phyloP scores from a whole-genome alignment of 2,797 vertebrate genomes.

The Allobates femoralis region DNA sequence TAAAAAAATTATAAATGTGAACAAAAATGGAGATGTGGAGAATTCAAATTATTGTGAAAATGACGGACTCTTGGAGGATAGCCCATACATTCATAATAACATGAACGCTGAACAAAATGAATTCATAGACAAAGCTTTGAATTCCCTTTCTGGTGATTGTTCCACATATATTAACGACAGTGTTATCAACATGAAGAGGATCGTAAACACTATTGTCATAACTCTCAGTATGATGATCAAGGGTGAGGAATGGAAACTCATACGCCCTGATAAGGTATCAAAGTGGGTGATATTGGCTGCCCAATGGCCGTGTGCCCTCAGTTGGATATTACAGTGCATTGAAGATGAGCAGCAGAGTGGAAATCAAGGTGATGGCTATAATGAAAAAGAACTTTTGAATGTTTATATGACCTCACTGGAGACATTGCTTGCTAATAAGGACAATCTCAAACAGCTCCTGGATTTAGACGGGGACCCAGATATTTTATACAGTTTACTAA shows the following conservation, averaged over 20 bases:
- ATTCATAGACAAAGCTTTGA: constrained; percentile 31
- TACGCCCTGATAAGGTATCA: constrained; percentile 73
- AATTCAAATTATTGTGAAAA: neutral
- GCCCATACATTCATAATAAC: neutral
- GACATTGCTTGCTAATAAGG: constrained; percentile 79
- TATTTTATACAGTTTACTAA: constrained; percentile 85
- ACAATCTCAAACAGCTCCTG: constrained; percentile 77
- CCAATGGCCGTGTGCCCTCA: constrained; percentile 90
- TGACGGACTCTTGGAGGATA: fast-evolving
- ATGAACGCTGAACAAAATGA: neutral
- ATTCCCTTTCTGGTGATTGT: neutral
- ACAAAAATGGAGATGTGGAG: no score
- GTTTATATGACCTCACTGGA: constrained; percentile 78
- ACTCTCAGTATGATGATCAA: constrained; percentile 81
- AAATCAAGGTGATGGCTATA: no score
- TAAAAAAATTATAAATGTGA: constrained; percentile 55
- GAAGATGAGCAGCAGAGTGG: constrained; percentile 81
- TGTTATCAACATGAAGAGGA: constrained; percentile 82
- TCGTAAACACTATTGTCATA: constrained; percentile 88
- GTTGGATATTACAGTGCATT: constrained; percentile 88
- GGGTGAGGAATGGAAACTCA: neutral
- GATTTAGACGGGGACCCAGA: constrained; percentile 88
- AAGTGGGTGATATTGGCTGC: constrained; percentile 89
- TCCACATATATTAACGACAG: constrained; percentile 78
- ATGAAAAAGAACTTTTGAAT: no score